A percentile compares a stretch with the other conserved stretches of the same genome.
Conservation (phyloP, 2,888 invertebrate species). For the Lumbricus terrestris region DNA sequence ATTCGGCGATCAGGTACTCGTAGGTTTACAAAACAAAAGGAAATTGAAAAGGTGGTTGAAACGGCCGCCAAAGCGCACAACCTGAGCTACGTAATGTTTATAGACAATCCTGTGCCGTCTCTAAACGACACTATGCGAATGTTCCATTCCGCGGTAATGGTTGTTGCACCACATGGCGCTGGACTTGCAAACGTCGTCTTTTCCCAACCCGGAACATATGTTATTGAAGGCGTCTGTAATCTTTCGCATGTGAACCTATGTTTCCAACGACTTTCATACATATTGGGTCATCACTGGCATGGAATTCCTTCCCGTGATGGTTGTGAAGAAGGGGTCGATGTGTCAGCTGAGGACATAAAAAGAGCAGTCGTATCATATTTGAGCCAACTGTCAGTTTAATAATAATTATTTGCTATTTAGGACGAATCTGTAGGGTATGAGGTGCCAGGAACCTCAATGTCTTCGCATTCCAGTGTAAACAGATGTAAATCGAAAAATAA, state of each 20-base stretch:
- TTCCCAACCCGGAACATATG: conserved; percentile 31
- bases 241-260: conserved; percentile 40
- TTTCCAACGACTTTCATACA: conserved; percentile 34
- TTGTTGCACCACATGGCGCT: conserved; percentile 41
- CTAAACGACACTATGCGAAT: conserved; percentile 34
- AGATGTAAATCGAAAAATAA: too few species aligned
- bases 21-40: not conserved
- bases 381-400: not conserved
- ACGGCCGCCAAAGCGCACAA: conserved; percentile 20
- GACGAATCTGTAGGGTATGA: too few species aligned
- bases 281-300: conserved; percentile 37
- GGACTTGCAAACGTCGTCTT: conserved; percentile 39
- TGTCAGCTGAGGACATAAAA: not conserved
- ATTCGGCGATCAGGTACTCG: conserved; percentile 28
- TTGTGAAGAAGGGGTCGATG: conserved; percentile 16
- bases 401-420: too few species aligned
- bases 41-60: conserved; percentile 19
- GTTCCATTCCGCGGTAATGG: conserved; percentile 34
- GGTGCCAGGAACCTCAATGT: too few species aligned
- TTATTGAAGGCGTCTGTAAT: conserved; percentile 39
- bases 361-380: not conserved
- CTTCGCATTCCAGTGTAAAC: too few species aligned
- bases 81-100: conserved; percentile 30
- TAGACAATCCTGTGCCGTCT: conserved; percentile 33
- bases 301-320: conserved; percentile 32